Evolutionary conservation across 1,140 invertebrate species (phyloP), one percentile per base, ranked within the genome.

Genomic region (Hypothenemus hampei): DNA sequence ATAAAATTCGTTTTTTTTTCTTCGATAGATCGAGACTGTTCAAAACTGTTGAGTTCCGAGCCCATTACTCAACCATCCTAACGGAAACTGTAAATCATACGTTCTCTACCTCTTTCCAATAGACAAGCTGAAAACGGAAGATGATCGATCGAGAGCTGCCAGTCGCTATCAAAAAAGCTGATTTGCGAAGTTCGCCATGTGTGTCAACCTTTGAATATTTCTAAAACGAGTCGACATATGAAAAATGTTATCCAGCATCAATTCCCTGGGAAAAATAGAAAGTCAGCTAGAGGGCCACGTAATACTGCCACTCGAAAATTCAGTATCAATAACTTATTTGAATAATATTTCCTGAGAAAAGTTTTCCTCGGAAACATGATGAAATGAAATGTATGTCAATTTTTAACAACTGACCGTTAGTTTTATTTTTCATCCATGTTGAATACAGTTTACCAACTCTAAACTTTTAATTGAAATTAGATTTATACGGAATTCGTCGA

Each of bases 151-250:
- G 39, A 41, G 39, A 10, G 8, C 13, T 15, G 39, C 39, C 39
- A 22, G 39, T 41, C 22, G 22, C 39, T 41, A 41, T 41, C 39
- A 20, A 41, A 41, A 41, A 41, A 20, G 39, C 39, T 41, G 39
- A 41, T 41, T 41, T 41, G 39, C 39, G 39, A 41, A 41, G 10
- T 41, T 41, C 8, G 18, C 39, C 39, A 41, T 41, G 39, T 41
- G 20, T 41, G 39, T 41, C 39, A 41, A 41, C 39, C 39, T 41
- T 41, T 41, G 39, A 41, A 41, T 41, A 41, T 41, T 13, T 41
- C 20, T 20, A 37, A 16, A 31, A 31, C 13, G 39, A 21, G 18
- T 11, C 39, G 39, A 41, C 39, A 21, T 41, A 41, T 41, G 39
- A 41, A 41, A 41, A 41, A 41, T 41, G 39, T 26, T 5, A 26